A percentile compares a stretch with the other conserved stretches of the same genome.
Evolutionary conservation across 2,888 invertebrate genomes (phyloP).

Genomic region (Biston stratarius): DNA sequence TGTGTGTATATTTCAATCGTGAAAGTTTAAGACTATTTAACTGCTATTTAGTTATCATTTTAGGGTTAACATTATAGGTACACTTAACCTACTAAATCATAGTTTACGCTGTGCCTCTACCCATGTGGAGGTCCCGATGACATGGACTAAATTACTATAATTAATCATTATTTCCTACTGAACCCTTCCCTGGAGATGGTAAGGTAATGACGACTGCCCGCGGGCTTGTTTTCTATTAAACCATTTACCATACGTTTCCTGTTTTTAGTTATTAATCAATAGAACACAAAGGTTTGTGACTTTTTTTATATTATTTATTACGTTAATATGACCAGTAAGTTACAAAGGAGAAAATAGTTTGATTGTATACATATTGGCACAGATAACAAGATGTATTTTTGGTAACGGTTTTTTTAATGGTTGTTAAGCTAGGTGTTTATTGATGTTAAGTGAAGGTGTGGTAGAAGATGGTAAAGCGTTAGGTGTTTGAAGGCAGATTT

Average conservation of each 20-base stretch:
- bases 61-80: no score
- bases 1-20: no score
- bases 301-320: constrained; percentile 48
- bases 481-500: no score
- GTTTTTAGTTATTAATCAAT: constrained; percentile 75
- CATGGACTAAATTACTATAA: constrained; percentile 79
- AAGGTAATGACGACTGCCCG: constrained; percentile 72
- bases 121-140: constrained; percentile 73
- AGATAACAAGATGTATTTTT: no score
- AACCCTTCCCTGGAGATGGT: constrained; percentile 64
- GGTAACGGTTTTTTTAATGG: no score
- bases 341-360: constrained; percentile 32
- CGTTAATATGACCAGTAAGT: constrained; percentile 37
- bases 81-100: constrained; percentile 4
- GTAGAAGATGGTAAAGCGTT: no score
- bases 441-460: no score
- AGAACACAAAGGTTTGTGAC: constrained; percentile 59
- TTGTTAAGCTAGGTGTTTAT: no score
- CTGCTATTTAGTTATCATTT: no score
- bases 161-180: constrained; percentile 80
- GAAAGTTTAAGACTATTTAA: no score
- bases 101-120: constrained; percentile 34
- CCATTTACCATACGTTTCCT: constrained; percentile 74
- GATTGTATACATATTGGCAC: constrained; percentile 12
- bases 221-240: constrained; percentile 67